phyloP scores from a whole-genome alignment of 2,113 vertebrate genomes.

The Proteles cristata region DNA sequence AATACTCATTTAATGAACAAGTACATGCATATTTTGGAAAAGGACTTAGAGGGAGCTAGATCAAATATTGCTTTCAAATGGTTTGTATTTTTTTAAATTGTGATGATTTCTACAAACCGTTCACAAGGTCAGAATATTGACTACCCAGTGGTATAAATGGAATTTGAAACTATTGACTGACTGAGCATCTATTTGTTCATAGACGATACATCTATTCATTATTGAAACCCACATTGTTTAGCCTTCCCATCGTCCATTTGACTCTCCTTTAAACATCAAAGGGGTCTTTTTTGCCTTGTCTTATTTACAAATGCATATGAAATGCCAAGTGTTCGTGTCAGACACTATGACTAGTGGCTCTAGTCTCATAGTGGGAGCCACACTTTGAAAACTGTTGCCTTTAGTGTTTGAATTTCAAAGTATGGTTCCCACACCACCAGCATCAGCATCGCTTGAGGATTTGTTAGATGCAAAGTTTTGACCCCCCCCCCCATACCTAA shows the following conservation, averaged over 20 bases:
- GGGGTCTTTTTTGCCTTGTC: not conserved
- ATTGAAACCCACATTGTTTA: not conserved
- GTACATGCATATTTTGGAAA: not conserved
- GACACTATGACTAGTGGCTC: not conserved
- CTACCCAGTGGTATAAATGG: not conserved
- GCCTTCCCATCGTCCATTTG: not conserved
- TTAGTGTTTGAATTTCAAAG: no score
- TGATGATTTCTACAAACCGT: not conserved
- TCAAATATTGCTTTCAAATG: slow-evolving; percentile 12
- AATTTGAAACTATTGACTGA: not conserved
- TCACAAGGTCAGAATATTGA: not conserved
- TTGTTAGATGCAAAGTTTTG: not conserved
- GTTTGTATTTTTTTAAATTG: not conserved
- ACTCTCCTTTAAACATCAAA: not conserved
- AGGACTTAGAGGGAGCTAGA: not conserved
- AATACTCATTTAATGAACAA: not conserved
- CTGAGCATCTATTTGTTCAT: no score
- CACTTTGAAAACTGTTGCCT: no score
- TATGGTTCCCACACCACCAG: not conserved
- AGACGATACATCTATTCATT: not conserved
- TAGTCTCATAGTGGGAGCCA: not conserved
- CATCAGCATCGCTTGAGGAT: not conserved
- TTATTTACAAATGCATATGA: not conserved
- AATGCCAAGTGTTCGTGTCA: not conserved
- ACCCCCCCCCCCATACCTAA: not conserved